Percentiles rank a stretch among this genome's conserved stretches.
Evolutionary conservation across 1,140 invertebrate genomes (phyloP).

Genomic region (Saccostrea echinata): DNA sequence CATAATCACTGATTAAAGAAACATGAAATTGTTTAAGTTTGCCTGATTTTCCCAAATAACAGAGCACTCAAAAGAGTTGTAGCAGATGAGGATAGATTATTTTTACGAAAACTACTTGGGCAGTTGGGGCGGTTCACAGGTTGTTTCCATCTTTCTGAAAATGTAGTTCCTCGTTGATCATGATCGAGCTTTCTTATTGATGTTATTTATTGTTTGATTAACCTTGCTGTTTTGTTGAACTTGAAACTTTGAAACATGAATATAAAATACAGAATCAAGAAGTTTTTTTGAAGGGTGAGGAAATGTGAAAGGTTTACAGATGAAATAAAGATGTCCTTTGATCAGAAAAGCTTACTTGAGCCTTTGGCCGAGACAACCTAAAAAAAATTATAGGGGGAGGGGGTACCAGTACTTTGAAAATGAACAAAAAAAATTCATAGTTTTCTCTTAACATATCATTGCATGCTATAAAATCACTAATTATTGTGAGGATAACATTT

Average conservation of each 20-base stretch:
- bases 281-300: no score
- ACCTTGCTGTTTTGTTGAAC: neutral
- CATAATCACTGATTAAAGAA: neutral
- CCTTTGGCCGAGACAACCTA: no score
- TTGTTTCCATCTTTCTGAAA: neutral
- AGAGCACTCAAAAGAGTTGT: constrained; percentile 27
- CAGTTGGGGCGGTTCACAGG: constrained; percentile 35
- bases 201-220: neutral
- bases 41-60: neutral
- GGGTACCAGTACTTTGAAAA: no score
- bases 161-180: neutral
- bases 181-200: neutral
- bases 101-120: constrained; percentile 7
- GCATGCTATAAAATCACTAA: no score
- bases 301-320: no score
- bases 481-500: no score
- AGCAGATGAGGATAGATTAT: constrained; percentile 17
- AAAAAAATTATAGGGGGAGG: no score
- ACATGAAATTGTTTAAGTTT: neutral
- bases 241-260: neutral
- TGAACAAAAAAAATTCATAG: no score
- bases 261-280: no score
- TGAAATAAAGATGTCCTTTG: no score
- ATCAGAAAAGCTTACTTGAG: no score
- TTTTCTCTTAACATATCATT: no score